These are phyloP conservation scores for Conus betulinus DNA, from an alignment of 1,140 invertebrate genomes.

Conservation along the genomic window DNA sequence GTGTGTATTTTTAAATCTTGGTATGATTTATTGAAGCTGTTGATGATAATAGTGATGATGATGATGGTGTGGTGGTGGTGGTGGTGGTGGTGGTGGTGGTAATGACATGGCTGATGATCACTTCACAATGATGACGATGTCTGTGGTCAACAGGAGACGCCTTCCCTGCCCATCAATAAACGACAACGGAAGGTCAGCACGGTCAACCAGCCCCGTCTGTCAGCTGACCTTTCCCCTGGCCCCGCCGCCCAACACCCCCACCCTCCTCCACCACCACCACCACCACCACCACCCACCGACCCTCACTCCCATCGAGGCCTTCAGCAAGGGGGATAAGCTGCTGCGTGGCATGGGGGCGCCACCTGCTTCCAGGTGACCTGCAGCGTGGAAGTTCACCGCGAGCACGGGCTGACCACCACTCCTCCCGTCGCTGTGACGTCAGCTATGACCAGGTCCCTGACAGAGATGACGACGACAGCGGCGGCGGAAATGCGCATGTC, in stretches of 20 bases:
- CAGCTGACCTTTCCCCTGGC: neutral
- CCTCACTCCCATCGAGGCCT: neutral
- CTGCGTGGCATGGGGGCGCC: neutral
- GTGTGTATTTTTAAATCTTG: too few species aligned
- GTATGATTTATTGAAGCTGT: too few species aligned
- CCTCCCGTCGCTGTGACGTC: neutral
- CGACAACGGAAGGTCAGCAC: neutral
- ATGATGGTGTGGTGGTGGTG: constrained; percentile 15
- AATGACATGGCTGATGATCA: neutral
- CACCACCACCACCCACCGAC: neutral
- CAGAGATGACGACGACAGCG: neutral
- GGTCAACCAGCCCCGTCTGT: neutral
- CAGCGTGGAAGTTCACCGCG: neutral
- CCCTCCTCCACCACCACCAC: neutral
- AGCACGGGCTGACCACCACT: neutral
- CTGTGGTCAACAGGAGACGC: neutral
- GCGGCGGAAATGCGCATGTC: neutral
- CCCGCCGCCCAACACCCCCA: neutral
- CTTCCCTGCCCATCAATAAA: neutral
- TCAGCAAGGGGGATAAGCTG: neutral
- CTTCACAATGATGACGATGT: neutral
- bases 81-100: neutral
- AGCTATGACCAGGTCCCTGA: neutral
- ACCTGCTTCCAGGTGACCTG: neutral
- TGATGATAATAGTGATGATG: neutral